Base-by-base conservation (phyloP, 2,113 vertebrate species). In the Ailurus styani region DNA sequence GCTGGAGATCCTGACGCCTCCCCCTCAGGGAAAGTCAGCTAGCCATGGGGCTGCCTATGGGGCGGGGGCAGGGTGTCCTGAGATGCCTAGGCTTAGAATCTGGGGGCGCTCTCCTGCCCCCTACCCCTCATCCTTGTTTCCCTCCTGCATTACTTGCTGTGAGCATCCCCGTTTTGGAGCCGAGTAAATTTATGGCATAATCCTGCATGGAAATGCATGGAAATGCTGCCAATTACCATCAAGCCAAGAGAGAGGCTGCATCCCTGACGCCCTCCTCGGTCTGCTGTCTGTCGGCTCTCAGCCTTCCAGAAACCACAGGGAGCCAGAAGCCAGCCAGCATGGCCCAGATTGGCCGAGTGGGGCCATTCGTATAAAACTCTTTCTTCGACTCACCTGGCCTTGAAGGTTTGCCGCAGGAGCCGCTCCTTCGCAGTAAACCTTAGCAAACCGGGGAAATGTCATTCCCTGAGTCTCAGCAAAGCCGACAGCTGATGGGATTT, bases 201-300 rank as follows among this genome's bases (percentile, higher is more conserved):
- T 98, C 94, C 42, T 25, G 64, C 97, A 98, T 97, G 98, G 98
- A 98, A 98, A 99, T 98, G 55, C 96, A 98, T 98, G 98, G 98
- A 99, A 99, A 99, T 98, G 91, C 96, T 98, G 98, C 98, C 98
- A 98, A 98, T 99, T 98, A 99, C 97, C 98, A 98, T 98, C 98
- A 98, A 98, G 98, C 98, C 95, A 97, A 81, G 93, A 96, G 81
- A 96, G 91, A 95, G 90, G 85, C 96, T 97, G 95, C 12, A 0
- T 95, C 88, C 84, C 94, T n/a, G 81, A 88, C n/a, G 42, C 85
- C 96, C 90, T 97, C 72, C 66, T 7, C 5, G 42, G 62, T 92
- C 79, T 91, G 90, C 87, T 94, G 97, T 90, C 89, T 97, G 93
- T 79, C 13, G 70, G 83, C 95, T 96, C 85, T 85, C 95, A 97